phyloP scores from a whole-genome alignment of 2,113 vertebrate species.

The Eonycteris spelaea region DNA sequence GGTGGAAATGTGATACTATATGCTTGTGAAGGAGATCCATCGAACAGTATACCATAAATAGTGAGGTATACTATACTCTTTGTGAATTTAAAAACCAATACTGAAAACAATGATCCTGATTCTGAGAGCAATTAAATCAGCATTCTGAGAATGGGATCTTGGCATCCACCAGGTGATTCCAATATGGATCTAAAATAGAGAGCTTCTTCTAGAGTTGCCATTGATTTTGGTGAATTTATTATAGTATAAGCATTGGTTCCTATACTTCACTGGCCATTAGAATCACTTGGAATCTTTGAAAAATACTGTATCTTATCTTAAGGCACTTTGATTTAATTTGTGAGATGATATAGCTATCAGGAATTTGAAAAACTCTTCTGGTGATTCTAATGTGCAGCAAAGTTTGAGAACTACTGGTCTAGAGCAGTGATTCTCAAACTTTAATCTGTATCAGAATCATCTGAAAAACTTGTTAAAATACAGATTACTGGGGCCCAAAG shows the following conservation, averaged over 20 bases:
- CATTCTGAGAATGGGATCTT: neutral
- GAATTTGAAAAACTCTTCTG: neutral
- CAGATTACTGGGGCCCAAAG: neutral
- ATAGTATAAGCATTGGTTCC: neutral
- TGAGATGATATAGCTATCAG: neutral
- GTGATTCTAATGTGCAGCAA: neutral
- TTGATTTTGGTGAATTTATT: neutral
- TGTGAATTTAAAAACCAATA: neutral
- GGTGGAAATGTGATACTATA: neutral
- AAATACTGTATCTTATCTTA: neutral
- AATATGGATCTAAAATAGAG: neutral
- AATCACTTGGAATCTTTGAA: neutral
- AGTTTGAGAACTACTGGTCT: neutral
- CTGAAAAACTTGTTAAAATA: neutral
- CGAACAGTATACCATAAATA: neutral
- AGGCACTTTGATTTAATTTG: neutral
- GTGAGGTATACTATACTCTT: neutral
- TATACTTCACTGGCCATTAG: neutral
- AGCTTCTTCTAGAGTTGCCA: neutral
- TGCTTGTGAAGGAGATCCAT: neutral
- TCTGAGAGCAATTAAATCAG: neutral
- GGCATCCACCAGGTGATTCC: neutral
- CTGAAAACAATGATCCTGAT: neutral
- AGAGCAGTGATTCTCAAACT: neutral
- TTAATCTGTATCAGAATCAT: neutral